phyloP scores from a whole-genome alignment of 2,113 vertebrate genomes.

The Vombatus ursinus region DNA sequence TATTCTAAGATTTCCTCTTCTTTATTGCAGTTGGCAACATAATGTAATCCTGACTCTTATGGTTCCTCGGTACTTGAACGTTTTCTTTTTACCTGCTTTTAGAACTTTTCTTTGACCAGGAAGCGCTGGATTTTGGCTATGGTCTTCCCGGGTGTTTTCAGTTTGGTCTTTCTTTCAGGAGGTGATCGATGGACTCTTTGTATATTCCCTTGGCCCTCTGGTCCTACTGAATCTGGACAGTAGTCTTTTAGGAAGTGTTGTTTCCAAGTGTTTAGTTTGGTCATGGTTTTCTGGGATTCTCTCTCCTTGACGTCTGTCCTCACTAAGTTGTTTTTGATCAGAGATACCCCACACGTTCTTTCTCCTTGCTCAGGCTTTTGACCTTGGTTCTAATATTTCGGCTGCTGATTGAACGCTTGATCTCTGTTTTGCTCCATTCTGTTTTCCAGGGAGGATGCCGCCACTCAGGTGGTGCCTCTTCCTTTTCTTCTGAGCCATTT shows the following conservation, averaged over 20 bases:
- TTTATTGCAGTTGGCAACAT: neutral
- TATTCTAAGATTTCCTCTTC: neutral
- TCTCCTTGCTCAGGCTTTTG: neutral
- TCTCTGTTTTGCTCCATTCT: neutral
- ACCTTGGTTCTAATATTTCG: neutral
- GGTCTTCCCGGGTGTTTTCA: neutral
- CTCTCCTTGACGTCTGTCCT: neutral
- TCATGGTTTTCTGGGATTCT: neutral
- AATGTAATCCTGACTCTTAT: neutral
- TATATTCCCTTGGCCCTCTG: neutral
- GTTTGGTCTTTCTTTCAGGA: neutral
- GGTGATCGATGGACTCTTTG: neutral
- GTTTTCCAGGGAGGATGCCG: neutral
- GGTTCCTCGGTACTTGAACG: neutral
- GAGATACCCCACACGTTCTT: neutral
- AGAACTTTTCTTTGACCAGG: neutral
- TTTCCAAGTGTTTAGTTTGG: neutral
- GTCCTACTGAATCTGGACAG: neutral
- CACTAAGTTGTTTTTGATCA: neutral
- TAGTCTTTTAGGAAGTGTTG: neutral
- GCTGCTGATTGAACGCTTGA: neutral
- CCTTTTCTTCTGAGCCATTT: neutral
- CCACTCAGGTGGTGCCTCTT: neutral
- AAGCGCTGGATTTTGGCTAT: neutral
- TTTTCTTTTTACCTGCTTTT: neutral